phyloP scores from a whole-genome alignment of 2,888 invertebrate species.

The Pseudoips prasinana region DNA sequence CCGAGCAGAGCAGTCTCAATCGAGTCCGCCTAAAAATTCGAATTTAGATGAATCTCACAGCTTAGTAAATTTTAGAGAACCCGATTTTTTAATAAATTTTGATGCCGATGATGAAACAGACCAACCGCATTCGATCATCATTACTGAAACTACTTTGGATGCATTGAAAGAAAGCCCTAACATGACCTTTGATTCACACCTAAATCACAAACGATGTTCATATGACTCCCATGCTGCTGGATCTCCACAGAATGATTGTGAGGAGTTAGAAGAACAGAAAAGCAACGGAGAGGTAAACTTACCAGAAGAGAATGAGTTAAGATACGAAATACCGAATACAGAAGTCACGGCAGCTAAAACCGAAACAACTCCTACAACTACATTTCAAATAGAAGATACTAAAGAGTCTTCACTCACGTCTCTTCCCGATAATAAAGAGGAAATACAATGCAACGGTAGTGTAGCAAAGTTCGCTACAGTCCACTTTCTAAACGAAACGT shows the following conservation, averaged over 20 bases:
- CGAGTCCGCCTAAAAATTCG: conserved; percentile 52
- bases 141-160: conserved; percentile 61
- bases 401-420: conserved; percentile 29
- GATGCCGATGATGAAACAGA: conserved; percentile 67
- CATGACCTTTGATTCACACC: conserved; percentile 46
- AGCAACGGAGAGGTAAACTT: conserved; percentile 29
- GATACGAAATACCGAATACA: conserved; percentile 19
- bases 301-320: conserved; percentile 17
- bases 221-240: conserved; percentile 46
- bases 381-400: conserved; percentile 13
- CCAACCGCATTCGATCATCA: conserved; percentile 73
- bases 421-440: conserved; percentile 12
- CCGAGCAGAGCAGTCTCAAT: conserved; percentile 39
- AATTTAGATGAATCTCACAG: conserved; percentile 69
- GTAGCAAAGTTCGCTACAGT: conserved; percentile 67
- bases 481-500: conserved; percentile 64
- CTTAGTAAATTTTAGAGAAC: conserved; percentile 45
- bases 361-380: conserved; percentile 11
- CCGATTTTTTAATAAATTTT: conserved; percentile 55
- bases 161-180: conserved; percentile 47
- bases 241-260: conserved; percentile 16
- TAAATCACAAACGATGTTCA: conserved; percentile 35
- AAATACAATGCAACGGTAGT: conserved; percentile 49
- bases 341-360: conserved; percentile 16
- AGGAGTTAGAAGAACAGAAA: conserved; percentile 25